These are phyloP conservation scores for Pygoscelis antarcticus DNA, from an alignment of 2,113 vertebrate species.

Conservation along the genomic window DNA sequence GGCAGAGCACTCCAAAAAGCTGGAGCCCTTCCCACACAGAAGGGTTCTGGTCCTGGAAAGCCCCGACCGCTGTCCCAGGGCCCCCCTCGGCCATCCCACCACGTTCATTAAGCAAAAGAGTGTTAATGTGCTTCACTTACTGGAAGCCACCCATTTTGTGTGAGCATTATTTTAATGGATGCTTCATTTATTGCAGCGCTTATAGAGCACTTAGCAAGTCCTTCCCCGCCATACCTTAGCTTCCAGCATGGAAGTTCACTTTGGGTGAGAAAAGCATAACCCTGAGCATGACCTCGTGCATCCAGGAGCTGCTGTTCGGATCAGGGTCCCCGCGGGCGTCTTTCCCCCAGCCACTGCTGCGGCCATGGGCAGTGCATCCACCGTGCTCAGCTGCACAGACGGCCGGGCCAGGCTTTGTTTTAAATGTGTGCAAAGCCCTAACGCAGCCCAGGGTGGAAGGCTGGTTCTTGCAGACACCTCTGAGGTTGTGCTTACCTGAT, in stretches of 20 bases:
- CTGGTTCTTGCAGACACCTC: neutral
- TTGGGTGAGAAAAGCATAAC: neutral
- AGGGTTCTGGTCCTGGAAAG: neutral
- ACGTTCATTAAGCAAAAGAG: neutral
- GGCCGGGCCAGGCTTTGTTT: neutral
- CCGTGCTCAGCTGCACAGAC: rapidly evolving
- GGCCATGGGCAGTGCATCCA: rapidly evolving
- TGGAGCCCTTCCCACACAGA: neutral
- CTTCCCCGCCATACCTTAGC: neutral
- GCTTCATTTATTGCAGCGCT: neutral
- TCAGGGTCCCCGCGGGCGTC: rapidly evolving
- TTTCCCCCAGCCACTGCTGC: neutral
- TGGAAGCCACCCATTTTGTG: neutral
- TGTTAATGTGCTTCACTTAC: neutral
- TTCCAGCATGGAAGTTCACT: neutral
- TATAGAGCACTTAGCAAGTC: neutral
- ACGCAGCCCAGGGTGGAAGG: neutral
- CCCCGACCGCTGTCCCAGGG: too few species aligned
- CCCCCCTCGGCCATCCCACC: neutral
- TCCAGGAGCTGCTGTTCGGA: neutral
- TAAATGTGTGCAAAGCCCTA: neutral
- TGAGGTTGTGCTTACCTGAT: neutral
- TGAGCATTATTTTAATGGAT: neutral
- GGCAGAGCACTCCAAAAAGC: neutral
- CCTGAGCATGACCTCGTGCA: neutral